Base-by-base conservation (phyloP, 1,140 invertebrate genomes). In the Drosophila takahashii region DNA sequence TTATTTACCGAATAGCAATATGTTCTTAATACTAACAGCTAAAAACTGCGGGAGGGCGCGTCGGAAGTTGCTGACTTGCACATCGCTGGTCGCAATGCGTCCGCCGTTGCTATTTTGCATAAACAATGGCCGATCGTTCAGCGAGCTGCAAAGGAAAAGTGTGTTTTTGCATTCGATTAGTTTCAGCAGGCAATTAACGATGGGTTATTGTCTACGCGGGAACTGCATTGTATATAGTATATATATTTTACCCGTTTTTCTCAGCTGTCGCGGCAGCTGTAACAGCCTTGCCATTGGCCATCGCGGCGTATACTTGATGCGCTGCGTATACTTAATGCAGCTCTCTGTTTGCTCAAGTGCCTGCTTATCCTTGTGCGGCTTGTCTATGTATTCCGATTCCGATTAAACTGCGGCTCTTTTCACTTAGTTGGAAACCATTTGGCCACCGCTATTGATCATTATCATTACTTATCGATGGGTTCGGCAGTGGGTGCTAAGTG, bases 11-110 rank as follows among this genome's bases (percentile, higher is more conserved):
- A 95, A 83, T 50, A 95, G 92, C 27, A 95, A 90, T 66, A 95
- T 91, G 92, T 95, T 95, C 89, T 95, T 95, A 29, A 95, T 94
- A 62, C 93, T 93, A 45, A 95, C 95, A 18, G 95, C 95, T 62
- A 94, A 89, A 77, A 94, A 93, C 92, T 95, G 95, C 48, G 95
- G 94, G 44, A 94, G 61, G 7, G 93, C 93, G 62, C 93, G 91
- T 42, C 93, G 92, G 60, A 94, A 85, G 77, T 92, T 93, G 51
- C 85, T 89, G 18, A 92, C 79, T 81, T 92, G 89, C 60, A 91
- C 84, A 53, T 89, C 72, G n/a, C 26, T 47, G 6, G 66, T 59
- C 18, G 90, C 81, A 62, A 77, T 67, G 45, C 84, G 72, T 37
- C 83, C 54, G 39, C 54, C 54, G 59, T 47, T 66, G 45, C 73